Conservation (phyloP, 2,888 invertebrate genomes). For the Rhimphoctona megacephalus region DNA sequence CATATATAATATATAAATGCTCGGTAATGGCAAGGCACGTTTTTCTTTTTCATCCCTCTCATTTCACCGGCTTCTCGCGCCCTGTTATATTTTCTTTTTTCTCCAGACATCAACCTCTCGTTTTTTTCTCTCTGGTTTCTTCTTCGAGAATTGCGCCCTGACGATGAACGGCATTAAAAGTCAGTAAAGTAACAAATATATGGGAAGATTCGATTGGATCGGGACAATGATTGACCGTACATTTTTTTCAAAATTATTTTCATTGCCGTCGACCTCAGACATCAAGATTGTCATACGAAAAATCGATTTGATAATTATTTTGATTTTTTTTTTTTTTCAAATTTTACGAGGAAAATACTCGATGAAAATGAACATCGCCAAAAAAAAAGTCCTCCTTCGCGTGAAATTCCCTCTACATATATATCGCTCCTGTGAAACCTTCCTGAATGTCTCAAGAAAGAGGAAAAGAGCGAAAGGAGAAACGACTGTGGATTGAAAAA, state of each 20-base stretch:
- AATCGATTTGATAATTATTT: neutral
- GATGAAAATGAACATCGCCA: neutral
- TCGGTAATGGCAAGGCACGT: conserved; percentile 45
- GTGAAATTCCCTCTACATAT: neutral
- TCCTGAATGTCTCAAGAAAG: conserved; percentile 2
- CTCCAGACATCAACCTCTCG: conserved; percentile 3
- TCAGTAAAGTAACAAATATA: neutral
- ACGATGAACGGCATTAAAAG: neutral
- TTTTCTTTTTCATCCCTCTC: conserved; percentile 55
- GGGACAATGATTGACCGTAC: neutral
- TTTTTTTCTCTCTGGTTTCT: neutral
- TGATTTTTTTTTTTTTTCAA: neutral
- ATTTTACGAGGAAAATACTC: neutral
- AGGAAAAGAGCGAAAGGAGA: conserved; percentile 37
- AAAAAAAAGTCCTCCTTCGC: neutral
- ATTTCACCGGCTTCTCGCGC: conserved; percentile 32
- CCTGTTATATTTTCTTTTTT: conserved; percentile 11
- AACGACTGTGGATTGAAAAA: neutral
- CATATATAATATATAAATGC: conserved; percentile 23
- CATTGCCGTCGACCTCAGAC: neutral
- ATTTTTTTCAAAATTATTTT: neutral
- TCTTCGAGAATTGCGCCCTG: conserved; percentile 4
- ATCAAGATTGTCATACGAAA: neutral
- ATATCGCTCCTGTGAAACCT: conserved; percentile 28
- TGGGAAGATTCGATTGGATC: neutral